These are phyloP conservation scores for Monopterus albus DNA, from an alignment of 2,113 vertebrate species.

Conservation along the genomic window DNA sequence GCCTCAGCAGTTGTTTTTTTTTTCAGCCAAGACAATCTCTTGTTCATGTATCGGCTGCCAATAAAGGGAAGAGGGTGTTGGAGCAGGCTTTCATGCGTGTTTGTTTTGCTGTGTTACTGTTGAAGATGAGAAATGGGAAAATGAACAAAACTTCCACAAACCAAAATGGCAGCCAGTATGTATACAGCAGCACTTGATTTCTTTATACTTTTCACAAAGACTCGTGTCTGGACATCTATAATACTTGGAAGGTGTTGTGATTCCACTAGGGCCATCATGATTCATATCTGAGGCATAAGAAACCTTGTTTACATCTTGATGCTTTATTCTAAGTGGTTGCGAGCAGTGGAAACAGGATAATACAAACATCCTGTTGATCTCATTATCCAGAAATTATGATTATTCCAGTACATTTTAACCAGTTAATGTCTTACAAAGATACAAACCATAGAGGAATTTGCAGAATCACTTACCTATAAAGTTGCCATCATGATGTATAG, in stretches of 20 bases:
- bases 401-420: constrained; percentile 1
- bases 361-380: not conserved
- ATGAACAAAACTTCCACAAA: constrained; percentile 32
- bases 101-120: constrained; percentile 37
- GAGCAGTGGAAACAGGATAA: not conserved
- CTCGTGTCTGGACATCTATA: not conserved
- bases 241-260: not conserved
- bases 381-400: not conserved
- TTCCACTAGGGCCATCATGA: not conserved
- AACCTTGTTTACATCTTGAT: not conserved
- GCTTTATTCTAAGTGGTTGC: constrained; percentile 1
- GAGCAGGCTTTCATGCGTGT: constrained; percentile 51
- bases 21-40: constrained; percentile 68
- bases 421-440: not conserved
- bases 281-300: not conserved
- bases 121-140: constrained; percentile 58
- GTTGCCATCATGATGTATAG: no score
- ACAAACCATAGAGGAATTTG: constrained; percentile 13
- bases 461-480: constrained; percentile 23
- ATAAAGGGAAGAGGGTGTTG: constrained; percentile 65
- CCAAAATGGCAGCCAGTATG: constrained; percentile 1
- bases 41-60: constrained; percentile 76
- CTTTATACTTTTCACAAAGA: not conserved
- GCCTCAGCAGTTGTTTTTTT: constrained; percentile 72
- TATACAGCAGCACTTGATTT: constrained; percentile 1